Evolutionary conservation across 2,888 invertebrate species (phyloP), one percentile per base, ranked within the genome.

Genomic region (Pasiphila rectangulata): DNA sequence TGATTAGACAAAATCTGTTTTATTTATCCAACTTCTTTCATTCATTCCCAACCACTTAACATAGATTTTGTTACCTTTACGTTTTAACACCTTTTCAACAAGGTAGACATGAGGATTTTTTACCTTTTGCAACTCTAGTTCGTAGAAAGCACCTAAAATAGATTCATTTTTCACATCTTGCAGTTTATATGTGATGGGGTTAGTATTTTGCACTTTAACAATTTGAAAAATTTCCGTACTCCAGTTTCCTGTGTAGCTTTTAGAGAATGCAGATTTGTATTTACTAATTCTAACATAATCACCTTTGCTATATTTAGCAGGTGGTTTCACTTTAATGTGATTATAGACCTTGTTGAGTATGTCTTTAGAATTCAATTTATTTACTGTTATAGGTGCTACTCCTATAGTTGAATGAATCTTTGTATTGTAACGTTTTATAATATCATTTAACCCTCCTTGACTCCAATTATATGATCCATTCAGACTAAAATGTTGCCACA

Each of bases 81-180:
- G 13, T 37, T 37, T 37, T n/a, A n/a, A n/a, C n/a, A n/a, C n/a
- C n/a, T n/a, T n/a, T n/a, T n/a, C n/a, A n/a, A n/a, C n/a, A n/a
- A 74, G 43, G 55, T 69, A 73, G 17, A 69, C 44, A 34, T 73
- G 53, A 1, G 67, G 62, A 60, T 67, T 48, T 46, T 59, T 61
- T 1, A 59, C 65, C 56, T 67, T 67, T 41, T 58, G 60, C 6
- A 74, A 34, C 63, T 74, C 71, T 43, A 61, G 36, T 51, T 59
- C 61, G 52, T 72, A 74, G 56, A 74, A 74, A 6, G 59, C 54
- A 23, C 71, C 71, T 36, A 63, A 57, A 17, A 77, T 70, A 5
- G 46, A 41, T 38, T 69, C 46, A 35, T 62, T 47, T 35, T 57
- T 45, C 34, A 52, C 46, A 55, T 72, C 70, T 54, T 62, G 47